phyloP scores from a whole-genome alignment of 2,888 invertebrate species.

The Clostera curtula region DNA sequence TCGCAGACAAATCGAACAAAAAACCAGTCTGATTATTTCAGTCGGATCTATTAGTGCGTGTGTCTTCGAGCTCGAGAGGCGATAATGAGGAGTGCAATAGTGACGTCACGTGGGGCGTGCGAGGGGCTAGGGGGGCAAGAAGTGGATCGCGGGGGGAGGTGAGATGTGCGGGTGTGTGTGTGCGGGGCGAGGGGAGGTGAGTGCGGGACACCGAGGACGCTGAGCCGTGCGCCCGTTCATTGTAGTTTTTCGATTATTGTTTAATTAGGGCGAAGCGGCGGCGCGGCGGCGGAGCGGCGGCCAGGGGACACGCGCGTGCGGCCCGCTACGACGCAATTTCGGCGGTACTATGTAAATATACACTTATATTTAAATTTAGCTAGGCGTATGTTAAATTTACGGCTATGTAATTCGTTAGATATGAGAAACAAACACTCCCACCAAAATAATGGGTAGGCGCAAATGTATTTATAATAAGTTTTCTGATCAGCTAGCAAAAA shows the following conservation, averaged over 20 bases:
- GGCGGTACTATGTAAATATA: conserved; percentile 13
- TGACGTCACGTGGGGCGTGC: conserved; percentile 54
- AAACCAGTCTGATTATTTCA: conserved; percentile 45
- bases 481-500: too few relatives aligned
- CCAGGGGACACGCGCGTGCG: conserved; percentile 48
- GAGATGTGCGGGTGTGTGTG: conserved; percentile 16
- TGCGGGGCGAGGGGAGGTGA: conserved; percentile 20
- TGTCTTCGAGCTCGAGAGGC: conserved; percentile 60
- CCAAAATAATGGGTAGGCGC: too few relatives aligned
- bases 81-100: conserved; percentile 70
- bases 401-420: too few relatives aligned
- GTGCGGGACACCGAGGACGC: conserved; percentile 54
- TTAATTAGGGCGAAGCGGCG: conserved; percentile 76
- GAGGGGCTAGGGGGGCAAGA: conserved; percentile 21
- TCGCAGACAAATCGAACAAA: conserved; percentile 37
- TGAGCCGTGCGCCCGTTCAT: conserved; percentile 71
- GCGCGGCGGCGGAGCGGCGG: conserved; percentile 74
- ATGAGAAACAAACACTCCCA: too few relatives aligned
- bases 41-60: conserved; percentile 50
- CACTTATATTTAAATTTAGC: conserved; percentile 3
- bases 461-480: too few relatives aligned
- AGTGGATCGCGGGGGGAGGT: conserved; percentile 26
- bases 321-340: conserved; percentile 33
- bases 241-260: conserved; percentile 76
- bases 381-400: conserved; percentile 3